Evolutionary conservation across 1,140 invertebrate species (phyloP).

Genomic region (Drosophila ficusphila): DNA sequence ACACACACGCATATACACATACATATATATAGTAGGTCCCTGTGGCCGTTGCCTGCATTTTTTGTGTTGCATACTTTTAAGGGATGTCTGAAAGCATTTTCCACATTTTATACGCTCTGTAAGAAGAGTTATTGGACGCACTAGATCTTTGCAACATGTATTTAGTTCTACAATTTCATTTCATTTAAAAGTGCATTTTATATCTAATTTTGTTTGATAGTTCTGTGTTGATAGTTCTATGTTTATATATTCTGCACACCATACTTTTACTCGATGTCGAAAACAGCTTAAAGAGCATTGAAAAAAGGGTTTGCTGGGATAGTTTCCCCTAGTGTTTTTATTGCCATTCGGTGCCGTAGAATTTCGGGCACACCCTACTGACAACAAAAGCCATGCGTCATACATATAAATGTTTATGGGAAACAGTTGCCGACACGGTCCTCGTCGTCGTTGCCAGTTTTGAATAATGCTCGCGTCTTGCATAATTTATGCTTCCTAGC

Average conservation of each 20-base stretch:
- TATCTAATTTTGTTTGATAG: no score
- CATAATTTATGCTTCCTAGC: slow-evolving; percentile 73
- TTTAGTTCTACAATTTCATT: no score
- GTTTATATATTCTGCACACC: no score
- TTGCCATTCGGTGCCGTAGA: slow-evolving; percentile 43
- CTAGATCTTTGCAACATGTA: no score
- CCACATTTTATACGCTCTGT: slow-evolving; percentile 29
- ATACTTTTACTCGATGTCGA: no score
- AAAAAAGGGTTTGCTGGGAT: neutral
- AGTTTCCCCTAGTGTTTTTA: slow-evolving; percentile 29
- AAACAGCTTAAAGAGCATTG: slow-evolving; percentile 11
- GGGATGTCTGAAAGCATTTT: slow-evolving; percentile 25
- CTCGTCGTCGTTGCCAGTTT: slow-evolving; percentile 59
- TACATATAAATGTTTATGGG: slow-evolving; percentile 76
- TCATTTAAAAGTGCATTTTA: no score
- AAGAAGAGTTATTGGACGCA: neutral
- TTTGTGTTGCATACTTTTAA: slow-evolving; percentile 50
- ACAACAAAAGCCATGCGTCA: slow-evolving; percentile 68
- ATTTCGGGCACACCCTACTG: slow-evolving; percentile 48
- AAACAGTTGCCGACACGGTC: slow-evolving; percentile 58
- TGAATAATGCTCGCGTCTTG: slow-evolving; percentile 74
- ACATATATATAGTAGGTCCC: slow-evolving; percentile 8
- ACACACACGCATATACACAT: neutral
- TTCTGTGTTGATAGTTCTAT: no score
- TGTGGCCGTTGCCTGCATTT: slow-evolving; percentile 31